Base-by-base conservation (phyloP, 2,113 vertebrate genomes). In the Pogonocichla stellata region DNA sequence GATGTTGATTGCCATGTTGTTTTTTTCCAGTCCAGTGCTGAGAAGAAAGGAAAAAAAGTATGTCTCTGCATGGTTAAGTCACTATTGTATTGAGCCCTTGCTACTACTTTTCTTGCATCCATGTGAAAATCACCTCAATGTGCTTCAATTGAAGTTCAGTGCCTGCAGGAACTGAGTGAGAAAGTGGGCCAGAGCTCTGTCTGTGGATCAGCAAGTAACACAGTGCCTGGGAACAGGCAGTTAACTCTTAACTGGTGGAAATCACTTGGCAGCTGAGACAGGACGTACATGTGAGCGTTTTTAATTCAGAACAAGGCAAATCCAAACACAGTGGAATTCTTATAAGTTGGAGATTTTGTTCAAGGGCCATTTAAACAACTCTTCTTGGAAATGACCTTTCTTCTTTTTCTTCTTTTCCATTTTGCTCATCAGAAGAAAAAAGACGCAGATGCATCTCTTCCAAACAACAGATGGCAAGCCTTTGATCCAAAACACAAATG, bases 401-500 rank as follows among this genome's bases (percentile, higher is more conserved):
- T 15, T 64, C 7, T 79, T 65, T 77, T 53, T 62, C 25, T 51
- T 72, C 29, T 42, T 90, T 93, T 24, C 5, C 22, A 66, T 17
- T 71, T 67, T 10, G 2, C 8, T 58, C 42, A 58, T 80, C 57
- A 60, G 57, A 80, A 89, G 48, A 33, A 45, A 79, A 91, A 42
- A 75, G 53, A 67, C 4, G 2, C 34, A 86, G 72, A 80, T 67
- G 62, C 19, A 80, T 48, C 12, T 81, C 45, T 84, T 78, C 43
- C 33, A 73, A 88, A 80, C 33, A 81, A 34, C 42, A 82, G 83
- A 66, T 53, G 77, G 57, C 17, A 67, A 84, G 16, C 16, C 22
- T 84, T 87, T 90, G 64, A 67, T 80, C 58, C 53, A 84, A 90
- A 84, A 43, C 53, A 45, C 4, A 87, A 75, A 92, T 72, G 73